Conservation (phyloP, 1,140 invertebrate species). For the Pseudomyrmex concolor region DNA sequence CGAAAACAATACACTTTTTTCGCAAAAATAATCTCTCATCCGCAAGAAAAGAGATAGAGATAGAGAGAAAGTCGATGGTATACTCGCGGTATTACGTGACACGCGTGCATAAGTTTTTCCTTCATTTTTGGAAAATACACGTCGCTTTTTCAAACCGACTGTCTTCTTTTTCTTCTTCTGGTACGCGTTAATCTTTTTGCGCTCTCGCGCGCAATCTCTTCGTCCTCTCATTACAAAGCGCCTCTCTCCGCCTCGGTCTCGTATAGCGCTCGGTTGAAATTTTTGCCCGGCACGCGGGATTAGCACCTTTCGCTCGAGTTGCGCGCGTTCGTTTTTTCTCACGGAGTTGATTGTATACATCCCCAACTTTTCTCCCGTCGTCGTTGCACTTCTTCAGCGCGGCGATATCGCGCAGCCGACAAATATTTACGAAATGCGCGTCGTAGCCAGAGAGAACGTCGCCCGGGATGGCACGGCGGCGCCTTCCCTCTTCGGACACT, state of each 20-base stretch:
- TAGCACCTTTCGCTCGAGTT: conserved; percentile 5
- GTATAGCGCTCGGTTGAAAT: conserved; percentile 31
- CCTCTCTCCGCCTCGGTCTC: neutral
- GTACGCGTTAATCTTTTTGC: conserved; percentile 14
- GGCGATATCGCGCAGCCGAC: neutral
- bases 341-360: conserved; percentile 3
- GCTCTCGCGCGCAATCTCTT: neutral
- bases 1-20: conserved; percentile 12
- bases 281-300: conserved; percentile 26
- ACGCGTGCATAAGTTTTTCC: neutral
- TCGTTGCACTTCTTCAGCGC: neutral
- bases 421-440: conserved; percentile 55
- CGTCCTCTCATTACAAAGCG: conserved; percentile 8
- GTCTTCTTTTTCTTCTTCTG: neutral
- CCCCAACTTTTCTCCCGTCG: conserved; percentile 5
- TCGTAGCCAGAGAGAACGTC: neutral
- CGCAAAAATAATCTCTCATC: conserved; percentile 4
- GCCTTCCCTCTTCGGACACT: conserved; percentile 24
- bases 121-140: neutral
- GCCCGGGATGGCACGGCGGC: neutral
- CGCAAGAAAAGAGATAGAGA: neutral
- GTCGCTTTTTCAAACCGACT: neutral
- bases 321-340: conserved; percentile 20
- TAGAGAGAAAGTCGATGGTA: neutral
- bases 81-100: neutral